Evolutionary conservation across 2,113 vertebrate genomes (phyloP), one percentile per base, ranked within the genome.

Genomic region (Haemorhous mexicanus): DNA sequence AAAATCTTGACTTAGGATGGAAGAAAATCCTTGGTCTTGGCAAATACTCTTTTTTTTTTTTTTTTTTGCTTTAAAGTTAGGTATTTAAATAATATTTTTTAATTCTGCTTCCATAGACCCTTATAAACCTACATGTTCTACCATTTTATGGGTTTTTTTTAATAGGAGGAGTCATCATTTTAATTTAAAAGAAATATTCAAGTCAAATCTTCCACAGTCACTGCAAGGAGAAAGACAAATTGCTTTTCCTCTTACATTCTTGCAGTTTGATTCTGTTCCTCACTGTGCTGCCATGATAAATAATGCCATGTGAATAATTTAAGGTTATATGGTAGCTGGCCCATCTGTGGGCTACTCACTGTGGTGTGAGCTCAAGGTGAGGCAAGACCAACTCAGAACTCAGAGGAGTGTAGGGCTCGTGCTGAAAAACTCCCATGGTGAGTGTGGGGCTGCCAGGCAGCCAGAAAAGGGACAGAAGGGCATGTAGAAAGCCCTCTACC

Each of bases 71-170:
- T 82, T 39, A 47, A 90, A 82, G 6, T 50, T 14, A 78, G 5
- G 13, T 37, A 39, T 68, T 86, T 59, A 70, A 44, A 62, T 53
- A 0, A 8, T 75, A 21, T 35, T 56, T 66, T 81, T 77, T 3
- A 66, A 85, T 33, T 59, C 32, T 33, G 30, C 7, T 78, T 85
- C 72, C 44, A 35, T 4, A 3, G 37, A 69, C 13, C 19, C 12
- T 84, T 67, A 46, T 47, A 75, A 82, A 67, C 7, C 4, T 53
- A n/a, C 16, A 68, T 0, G 0, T 84, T 73, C 35, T 66, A 64
- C 27, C 16, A 0, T 1, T 14, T 49, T 37, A 37, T 84, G n/a
- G 7, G 0, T 0, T 0, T 7, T 43, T 52, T 9, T 56, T 35
- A 50, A 73, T 59, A 64, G 55, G 26, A 89, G 16, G 28, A 75